Base-by-base conservation (phyloP, 2,888 invertebrate species). In the Tricholauxania praeusta region DNA sequence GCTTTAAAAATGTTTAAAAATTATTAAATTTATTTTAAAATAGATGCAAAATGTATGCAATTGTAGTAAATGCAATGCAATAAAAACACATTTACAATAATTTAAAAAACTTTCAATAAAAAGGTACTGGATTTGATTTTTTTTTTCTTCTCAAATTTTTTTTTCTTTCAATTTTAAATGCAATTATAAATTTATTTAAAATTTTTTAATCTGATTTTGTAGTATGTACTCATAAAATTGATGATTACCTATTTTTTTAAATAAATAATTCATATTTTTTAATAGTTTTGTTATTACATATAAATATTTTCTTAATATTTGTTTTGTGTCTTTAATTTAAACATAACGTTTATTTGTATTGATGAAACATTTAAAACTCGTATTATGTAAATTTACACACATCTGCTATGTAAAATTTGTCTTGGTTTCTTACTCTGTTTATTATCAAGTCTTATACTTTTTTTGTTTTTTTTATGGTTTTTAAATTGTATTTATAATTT, bases 401-500 rank as follows among this genome's bases (percentile, higher is more conserved):
- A 69, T 64, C 19, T 32, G 60, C 72, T 72, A 72, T 67, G 51
- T 67, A 72, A 67, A 67, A 72, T 67, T 72, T 72, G 72, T 72
- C 39, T 67, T 59, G 15, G 22, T 62, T 63, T 53, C 48, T 53
- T 68, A 62, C 32, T 39, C 47, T 65, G 22, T 19, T 66, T 22
- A 59, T 22, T 47, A 51, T 62, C 62, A 52, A 52, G 60, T 52
- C 62, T 53, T 73, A 60, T 74, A 49, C 57, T 68, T 60, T 39
- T 14, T 59, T 53, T 52, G 71, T 52, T 57, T 52, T 68, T 63
- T 71, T 78, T 79, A 82, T 81, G 81, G 74, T 78, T 73, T 78
- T 79, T 82, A 79, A 79, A 80, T 59, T 71, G 68, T 72, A 69
- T 69, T 74, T 71, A 83, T 84, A 84, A 83, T 84, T 84, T 80